Evolutionary conservation across 2,888 invertebrate genomes (phyloP), one percentile per base, ranked within the genome.

Genomic region (Sphinx pinastri): DNA sequence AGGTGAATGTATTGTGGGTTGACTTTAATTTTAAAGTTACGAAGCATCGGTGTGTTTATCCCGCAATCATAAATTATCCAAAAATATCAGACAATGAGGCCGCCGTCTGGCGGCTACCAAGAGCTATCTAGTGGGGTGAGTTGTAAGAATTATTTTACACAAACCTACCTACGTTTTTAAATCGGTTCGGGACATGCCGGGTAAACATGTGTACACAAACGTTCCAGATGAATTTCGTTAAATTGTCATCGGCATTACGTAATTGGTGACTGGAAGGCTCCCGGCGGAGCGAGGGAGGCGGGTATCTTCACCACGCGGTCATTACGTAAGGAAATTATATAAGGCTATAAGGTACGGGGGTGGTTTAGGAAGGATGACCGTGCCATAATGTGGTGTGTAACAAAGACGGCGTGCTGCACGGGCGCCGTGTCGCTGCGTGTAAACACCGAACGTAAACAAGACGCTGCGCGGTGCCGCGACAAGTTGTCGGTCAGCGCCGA

Each of bases 291-390:
- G 51, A 67, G 68, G 71, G 75, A 59, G 69, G 69, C 70, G 72
- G 74, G 69, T 79, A 79, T 78, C 77, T 76, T 80, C 73, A 81
- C 84, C 87, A 87, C 84, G 88, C 82, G 85, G 85, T 82, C 75
- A 84, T 91, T 91, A 91, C 90, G 89, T 90, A 90, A 91, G 87
- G 76, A 59, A 70, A 70, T 70, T 70, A 70, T 70, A 83, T 90
- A 81, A 79, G 81, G 76, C 72, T 70, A 83, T 89, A 81, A 79
- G 80, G 76, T 71, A 79, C 75, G 79, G 84, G 84, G 83, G 81
- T 83, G 79, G 79, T 75, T 72, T 67, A 52, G 71, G 31, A 59
- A 59, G 67, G 71, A 74, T 68, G 69, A 68, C 73, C 74, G 60
- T 75, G 72, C 72, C 73, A 73, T 68, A 70, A 58, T 14, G 67